phyloP scores from a whole-genome alignment of 2,113 vertebrate genomes.

The Silurus meridionalis region DNA sequence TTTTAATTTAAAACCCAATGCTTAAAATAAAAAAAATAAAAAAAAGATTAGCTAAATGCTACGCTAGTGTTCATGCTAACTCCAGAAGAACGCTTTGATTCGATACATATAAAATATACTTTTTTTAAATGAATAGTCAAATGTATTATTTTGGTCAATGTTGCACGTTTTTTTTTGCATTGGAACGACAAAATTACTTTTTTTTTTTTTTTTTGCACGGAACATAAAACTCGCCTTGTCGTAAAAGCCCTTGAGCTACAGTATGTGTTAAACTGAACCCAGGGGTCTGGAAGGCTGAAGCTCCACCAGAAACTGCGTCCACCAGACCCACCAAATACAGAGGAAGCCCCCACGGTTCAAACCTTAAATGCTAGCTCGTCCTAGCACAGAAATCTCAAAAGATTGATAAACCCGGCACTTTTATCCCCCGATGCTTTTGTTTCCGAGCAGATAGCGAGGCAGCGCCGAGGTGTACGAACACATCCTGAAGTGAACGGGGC shows the following conservation, averaged over 20 bases:
- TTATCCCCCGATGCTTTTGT: not conserved
- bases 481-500: constrained; percentile 19
- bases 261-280: not conserved
- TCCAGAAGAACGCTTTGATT: too few relatives aligned
- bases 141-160: too few relatives aligned
- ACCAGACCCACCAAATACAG: not conserved
- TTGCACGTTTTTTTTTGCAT: too few relatives aligned
- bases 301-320: not conserved
- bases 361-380: not conserved
- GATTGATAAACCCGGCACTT: not conserved
- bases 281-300: not conserved
- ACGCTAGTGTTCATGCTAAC: too few relatives aligned
- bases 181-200: too few relatives aligned
- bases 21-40: too few relatives aligned
- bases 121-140: too few relatives aligned
- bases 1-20: too few relatives aligned
- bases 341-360: not conserved
- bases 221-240: not conserved
- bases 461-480: not conserved
- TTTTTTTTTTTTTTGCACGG: not conserved
- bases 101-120: too few relatives aligned
- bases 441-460: not conserved
- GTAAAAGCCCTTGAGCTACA: not conserved
- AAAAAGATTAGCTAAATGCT: too few relatives aligned
- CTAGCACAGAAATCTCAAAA: not conserved